Evolutionary conservation across 2,113 vertebrate genomes (phyloP).

Genomic region (Polyodon spathula): DNA sequence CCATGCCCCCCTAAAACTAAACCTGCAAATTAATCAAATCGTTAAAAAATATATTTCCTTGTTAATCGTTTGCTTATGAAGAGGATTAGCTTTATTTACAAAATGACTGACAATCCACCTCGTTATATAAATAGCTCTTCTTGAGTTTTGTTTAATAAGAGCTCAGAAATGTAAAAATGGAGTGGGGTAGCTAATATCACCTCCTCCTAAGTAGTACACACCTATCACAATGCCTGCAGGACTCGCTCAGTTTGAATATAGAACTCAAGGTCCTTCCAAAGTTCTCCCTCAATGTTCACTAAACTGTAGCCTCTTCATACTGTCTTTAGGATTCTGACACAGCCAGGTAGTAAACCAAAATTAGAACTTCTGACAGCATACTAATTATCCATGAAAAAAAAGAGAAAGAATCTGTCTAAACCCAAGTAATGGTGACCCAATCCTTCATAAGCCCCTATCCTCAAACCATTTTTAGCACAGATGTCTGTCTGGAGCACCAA

Average conservation of each 20-base stretch:
- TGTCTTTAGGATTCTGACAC: too few species aligned
- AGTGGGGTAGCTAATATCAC: not conserved
- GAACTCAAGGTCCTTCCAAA: not conserved
- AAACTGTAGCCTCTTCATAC: not conserved
- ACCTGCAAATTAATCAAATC: conserved; percentile 54
- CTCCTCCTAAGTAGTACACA: not conserved
- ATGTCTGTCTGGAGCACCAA: too few species aligned
- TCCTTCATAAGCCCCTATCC: too few species aligned
- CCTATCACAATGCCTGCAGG: not conserved
- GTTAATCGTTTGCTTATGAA: conserved; percentile 58
- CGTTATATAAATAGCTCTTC: conserved; percentile 46
- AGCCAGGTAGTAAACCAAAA: too few species aligned
- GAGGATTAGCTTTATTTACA: conserved; percentile 61
- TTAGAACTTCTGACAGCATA: too few species aligned
- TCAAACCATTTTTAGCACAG: too few species aligned
- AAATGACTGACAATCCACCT: conserved; percentile 52
- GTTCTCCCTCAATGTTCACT: not conserved
- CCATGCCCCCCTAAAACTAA: conserved; percentile 27
- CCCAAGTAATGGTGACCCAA: too few species aligned
- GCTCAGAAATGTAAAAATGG: conserved; percentile 7
- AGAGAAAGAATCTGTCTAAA: too few species aligned
- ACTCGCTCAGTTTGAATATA: not conserved
- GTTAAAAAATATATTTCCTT: conserved; percentile 62
- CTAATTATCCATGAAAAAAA: too few species aligned
- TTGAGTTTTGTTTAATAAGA: conserved; percentile 44